Evolutionary conservation across 35 echinoderm and acorn worm genomes (phyloP), one percentile per base, ranked within the genome.

Genomic region (Amphiura filiformis): DNA sequence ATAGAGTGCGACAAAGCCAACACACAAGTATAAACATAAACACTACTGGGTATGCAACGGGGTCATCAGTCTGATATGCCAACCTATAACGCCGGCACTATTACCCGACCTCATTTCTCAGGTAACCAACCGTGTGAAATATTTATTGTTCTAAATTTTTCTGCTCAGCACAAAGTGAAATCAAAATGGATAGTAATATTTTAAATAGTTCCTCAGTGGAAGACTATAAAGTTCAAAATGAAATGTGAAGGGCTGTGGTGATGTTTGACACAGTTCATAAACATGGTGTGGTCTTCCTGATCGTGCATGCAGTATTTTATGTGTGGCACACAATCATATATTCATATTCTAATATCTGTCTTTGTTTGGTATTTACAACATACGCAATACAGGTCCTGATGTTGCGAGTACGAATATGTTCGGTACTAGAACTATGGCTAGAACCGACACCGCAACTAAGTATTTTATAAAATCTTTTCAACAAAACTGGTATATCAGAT

Each of bases 51-150:
- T 70, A 47, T 47, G 41, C 41, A 47, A 47, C 28, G 15, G 61
- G 61, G 61, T 70, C 61, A 23, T 70, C 61, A 70, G 61, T 70
- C 61, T 70, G 26, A 23, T 5, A 2, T 15, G 15, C 28, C 1
- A 3, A 70, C 61, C 61, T 13, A n/a, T n/a, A n/a, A n/a, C 1
- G 15, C 61, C n/a, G n/a, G n/a, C n/a, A n/a, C n/a, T 5, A 15
- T 70, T 70, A 70, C 61, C 61, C 61, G 61, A 70, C 61, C 61
- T 70, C 9, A 70, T 70, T 70, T n/a, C 61, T 70, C 9, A 70
- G 61, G 61, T 70, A 70, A 23, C 61, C 28, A 70, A 70, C 28
- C 61, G 61, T 70, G 61, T 70, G 61, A 70, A 70, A 70, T 70
- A 70, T 70, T 70, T 70, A 70, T 70, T 70, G 61, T 70, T 70